These are phyloP conservation scores for Megaceryle maxima DNA, from an alignment of 2,113 vertebrate species.

Conservation along the genomic window DNA sequence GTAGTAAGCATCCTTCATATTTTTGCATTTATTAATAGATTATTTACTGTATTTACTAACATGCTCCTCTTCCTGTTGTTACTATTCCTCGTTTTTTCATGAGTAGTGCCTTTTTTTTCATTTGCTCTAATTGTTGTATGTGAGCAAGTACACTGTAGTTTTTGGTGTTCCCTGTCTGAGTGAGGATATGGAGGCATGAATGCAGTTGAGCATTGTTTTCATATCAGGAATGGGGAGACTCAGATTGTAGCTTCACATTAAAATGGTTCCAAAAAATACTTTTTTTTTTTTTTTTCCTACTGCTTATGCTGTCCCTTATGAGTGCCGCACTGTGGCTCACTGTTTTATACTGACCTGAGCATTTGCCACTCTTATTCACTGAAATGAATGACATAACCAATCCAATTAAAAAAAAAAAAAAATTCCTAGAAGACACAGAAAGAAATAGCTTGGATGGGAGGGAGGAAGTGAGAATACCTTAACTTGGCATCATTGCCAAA, in stretches of 20 bases:
- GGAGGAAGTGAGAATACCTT: background rate
- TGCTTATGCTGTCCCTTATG: background rate
- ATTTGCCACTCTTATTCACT: background rate
- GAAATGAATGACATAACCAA: background rate
- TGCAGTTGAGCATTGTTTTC: background rate
- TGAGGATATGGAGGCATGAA: background rate
- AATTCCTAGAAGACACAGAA: background rate
- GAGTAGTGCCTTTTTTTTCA: background rate
- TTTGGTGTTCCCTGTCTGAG: background rate
- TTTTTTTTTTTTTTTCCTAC: background rate
- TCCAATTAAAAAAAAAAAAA: background rate
- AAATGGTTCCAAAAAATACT: background rate
- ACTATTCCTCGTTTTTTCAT: background rate
- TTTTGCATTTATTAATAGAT: background rate
- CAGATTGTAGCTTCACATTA: background rate
- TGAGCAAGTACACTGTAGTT: background rate
- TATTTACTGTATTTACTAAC: background rate
- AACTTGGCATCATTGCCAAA: background rate
- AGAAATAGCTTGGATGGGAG: background rate
- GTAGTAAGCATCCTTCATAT: background rate
- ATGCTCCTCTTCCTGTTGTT: background rate
- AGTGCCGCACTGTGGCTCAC: background rate
- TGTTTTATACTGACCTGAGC: background rate
- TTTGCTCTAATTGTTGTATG: background rate
- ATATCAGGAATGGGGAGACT: rapidly evolving